Conservation (phyloP, 2,888 invertebrate species). For the Hyposoter dolosus region DNA sequence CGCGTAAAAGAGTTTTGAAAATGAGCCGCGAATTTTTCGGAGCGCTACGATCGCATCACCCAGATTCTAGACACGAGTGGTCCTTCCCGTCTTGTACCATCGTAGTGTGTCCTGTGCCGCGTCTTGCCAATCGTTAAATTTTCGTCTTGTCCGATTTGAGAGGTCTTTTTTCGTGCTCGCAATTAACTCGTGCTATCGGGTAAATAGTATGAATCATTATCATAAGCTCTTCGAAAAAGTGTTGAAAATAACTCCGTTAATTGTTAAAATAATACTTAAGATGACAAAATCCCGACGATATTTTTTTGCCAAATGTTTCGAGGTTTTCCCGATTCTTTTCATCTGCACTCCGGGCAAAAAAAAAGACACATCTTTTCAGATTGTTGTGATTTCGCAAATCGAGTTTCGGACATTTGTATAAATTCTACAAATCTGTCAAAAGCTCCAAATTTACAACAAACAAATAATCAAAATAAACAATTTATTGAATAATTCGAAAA, state of each 20-base stretch:
- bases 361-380: background rate
- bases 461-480: background rate
- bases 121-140: slow-evolving; percentile 24
- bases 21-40: background rate
- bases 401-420: background rate
- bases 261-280: background rate
- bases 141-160: background rate
- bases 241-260: background rate
- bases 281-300: background rate
- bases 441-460: background rate
- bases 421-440: background rate
- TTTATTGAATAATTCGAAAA: background rate
- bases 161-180: background rate
- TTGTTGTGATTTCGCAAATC: background rate
- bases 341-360: background rate
- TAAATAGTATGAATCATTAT: background rate
- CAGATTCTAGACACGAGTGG: too few species aligned
- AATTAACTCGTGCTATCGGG: background rate
- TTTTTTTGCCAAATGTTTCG: background rate
- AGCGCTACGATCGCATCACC: background rate
- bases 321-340: background rate
- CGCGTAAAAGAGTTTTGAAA: background rate
- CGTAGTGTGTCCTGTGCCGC: background rate
- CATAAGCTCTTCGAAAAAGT: background rate
- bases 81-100: background rate